Evolutionary conservation across 2,113 vertebrate species (phyloP).

Genomic region (Pygoscelis adeliae): DNA sequence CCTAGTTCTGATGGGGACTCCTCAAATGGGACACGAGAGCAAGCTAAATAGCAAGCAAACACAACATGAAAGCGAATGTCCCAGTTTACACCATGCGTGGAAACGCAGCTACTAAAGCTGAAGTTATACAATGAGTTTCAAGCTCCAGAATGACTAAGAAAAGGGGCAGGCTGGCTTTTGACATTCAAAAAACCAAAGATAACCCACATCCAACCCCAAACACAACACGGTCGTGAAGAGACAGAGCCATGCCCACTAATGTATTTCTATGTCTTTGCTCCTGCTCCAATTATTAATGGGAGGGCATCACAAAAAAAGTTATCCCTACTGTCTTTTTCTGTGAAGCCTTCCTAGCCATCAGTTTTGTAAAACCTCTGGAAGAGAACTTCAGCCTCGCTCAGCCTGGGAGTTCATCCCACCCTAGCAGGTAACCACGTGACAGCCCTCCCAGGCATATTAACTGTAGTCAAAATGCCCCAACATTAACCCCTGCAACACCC

Average conservation of each 20-base stretch:
- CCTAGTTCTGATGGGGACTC: background rate
- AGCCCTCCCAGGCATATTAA: background rate
- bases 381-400: background rate
- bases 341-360: background rate
- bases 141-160: background rate
- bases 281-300: background rate
- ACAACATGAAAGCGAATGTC: background rate
- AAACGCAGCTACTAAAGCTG: background rate
- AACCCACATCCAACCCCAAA: background rate
- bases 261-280: background rate
- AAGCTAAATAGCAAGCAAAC: background rate
- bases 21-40: background rate
- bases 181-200: background rate
- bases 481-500: background rate
- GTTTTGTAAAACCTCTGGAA: background rate
- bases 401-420: background rate
- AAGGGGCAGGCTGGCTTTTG: background rate
- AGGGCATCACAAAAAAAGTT: background rate
- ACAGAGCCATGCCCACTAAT: background rate
- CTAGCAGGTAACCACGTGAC: background rate
- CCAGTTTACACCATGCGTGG: background rate
- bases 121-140: background rate
- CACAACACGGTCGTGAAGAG: background rate
- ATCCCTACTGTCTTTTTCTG: background rate
- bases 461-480: background rate